These are phyloP conservation scores for Mobula hypostoma DNA, from an alignment of 2,113 vertebrate species.

Conservation along the genomic window DNA sequence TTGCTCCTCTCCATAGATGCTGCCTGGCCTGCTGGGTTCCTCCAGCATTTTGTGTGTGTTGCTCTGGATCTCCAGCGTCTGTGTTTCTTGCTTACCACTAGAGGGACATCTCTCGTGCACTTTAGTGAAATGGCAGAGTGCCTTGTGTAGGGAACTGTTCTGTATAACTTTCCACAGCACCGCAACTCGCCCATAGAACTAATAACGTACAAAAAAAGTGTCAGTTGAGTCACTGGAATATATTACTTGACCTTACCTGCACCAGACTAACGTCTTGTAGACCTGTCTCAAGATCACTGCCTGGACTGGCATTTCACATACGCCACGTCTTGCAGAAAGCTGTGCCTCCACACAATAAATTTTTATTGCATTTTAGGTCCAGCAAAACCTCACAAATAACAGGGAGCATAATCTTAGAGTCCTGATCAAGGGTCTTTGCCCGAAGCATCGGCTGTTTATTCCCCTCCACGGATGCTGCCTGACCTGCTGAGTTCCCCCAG, in stretches of 20 bases:
- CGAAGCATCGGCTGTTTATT: too few species aligned
- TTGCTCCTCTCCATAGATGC: too few species aligned
- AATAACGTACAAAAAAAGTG: not conserved
- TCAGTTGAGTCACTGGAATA: not conserved
- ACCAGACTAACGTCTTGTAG: not conserved
- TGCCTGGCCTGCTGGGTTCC: too few species aligned
- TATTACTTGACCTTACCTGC: not conserved
- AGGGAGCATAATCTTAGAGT: too few species aligned
- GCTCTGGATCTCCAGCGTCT: too few species aligned
- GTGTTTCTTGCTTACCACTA: not conserved
- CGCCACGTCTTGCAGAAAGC: not conserved
- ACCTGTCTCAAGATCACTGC: not conserved
- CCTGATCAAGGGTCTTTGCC: too few species aligned
- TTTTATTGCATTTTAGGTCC: not conserved
- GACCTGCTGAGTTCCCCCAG: too few species aligned
- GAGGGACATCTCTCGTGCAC: slow-evolving; percentile 23
- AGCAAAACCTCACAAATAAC: not conserved
- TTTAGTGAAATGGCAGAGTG: not conserved
- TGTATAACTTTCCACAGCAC: slow-evolving; percentile 1
- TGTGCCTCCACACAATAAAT: not conserved
- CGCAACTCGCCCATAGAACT: not conserved
- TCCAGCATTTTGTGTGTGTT: too few species aligned
- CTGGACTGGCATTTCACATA: not conserved
- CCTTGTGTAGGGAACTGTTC: not conserved
- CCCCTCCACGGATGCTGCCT: too few species aligned